Conservation (phyloP, 2,113 vertebrate species). For the Forbesichthys agassizii region DNA sequence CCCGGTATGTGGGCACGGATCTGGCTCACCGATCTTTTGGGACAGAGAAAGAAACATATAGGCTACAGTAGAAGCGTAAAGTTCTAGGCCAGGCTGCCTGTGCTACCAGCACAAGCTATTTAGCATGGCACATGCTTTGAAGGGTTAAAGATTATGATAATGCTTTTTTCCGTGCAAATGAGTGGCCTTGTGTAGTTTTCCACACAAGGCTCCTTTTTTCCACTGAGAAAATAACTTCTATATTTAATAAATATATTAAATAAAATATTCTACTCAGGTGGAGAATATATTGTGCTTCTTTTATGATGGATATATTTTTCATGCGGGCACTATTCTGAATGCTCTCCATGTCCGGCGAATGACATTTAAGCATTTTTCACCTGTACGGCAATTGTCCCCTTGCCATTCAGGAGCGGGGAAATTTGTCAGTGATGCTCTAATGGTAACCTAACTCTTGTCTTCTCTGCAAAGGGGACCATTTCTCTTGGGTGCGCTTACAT, state of each 20-base stretch:
- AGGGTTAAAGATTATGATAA: conserved; percentile 14
- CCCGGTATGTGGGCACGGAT: background rate
- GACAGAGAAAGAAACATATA: background rate
- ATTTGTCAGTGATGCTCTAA: conserved; percentile 51
- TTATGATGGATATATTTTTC: conserved; percentile 35
- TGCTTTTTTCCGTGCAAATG: conserved; percentile 10
- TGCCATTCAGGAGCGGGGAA: conserved; percentile 34
- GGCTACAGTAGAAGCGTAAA: background rate
- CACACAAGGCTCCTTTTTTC: background rate
- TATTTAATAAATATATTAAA: background rate
- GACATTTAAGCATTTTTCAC: conserved; percentile 39
- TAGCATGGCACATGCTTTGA: conserved; percentile 3
- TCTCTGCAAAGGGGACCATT: conserved; percentile 44
- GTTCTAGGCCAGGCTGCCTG: background rate
- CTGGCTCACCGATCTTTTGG: conserved; percentile 4
- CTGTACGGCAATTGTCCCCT: conserved; percentile 25
- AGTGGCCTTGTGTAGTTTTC: conserved; percentile 9
- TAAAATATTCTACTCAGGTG: conserved; percentile 31
- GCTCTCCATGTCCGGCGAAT: conserved; percentile 25
- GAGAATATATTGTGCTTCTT: conserved; percentile 17
- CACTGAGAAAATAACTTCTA: conserved; percentile 3
- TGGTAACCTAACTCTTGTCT: conserved; percentile 58
- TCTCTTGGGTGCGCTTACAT: conserved; percentile 57
- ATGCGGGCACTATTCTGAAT: conserved; percentile 19
- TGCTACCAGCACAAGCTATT: background rate